Evolutionary conservation across 2,888 invertebrate species (phyloP), one percentile per base, ranked within the genome.

Genomic region (Andricus quercusramuli): DNA sequence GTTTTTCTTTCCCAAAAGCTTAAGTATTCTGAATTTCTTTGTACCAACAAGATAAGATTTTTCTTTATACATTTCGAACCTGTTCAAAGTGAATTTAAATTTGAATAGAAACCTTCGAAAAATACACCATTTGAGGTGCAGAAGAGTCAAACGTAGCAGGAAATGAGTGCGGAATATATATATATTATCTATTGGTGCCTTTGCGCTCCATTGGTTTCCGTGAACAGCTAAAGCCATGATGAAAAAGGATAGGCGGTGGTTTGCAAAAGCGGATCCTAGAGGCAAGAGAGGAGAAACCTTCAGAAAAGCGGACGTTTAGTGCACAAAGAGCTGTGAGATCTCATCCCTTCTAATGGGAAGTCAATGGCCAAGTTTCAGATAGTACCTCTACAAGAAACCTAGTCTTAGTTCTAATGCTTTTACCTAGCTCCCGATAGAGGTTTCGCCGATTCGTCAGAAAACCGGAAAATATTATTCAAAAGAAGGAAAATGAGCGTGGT

Each of bases 121-220:
- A 29, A 70, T 67, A 67, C 22, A 68, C 15, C 22, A 68, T 68
- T 41, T 44, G n/a, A n/a, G 13, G n/a, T 32, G 32, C 20, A 51
- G 8, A n/a, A 41, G 17, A 44, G 8, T 68, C 13, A 29, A 70
- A 22, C 15, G 51, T 51, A 78, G 78, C 77, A 82, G 78, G 80
- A 78, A 82, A 80, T 83, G 79, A 80, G 78, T 79, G 68, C 80
- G 77, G 78, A 29, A 64, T 65, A 82, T 80, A 59, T n/a, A 59
- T 17, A 9, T n/a, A 20, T 56, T n/a, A n/a, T 56, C 56, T 56
- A 76, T 78, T 67, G 67, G 64, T 78, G 78, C 79, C 77, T 82
- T 78, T 67, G 68, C 79, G 68, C 67, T 80, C 70, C 83, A 82
- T 79, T 81, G 66, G 77, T 77, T 81, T 82, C 78, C 66, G 77